These are phyloP conservation scores for Tiliacea citrago DNA, from an alignment of 2,888 invertebrate genomes.

Conservation along the genomic window DNA sequence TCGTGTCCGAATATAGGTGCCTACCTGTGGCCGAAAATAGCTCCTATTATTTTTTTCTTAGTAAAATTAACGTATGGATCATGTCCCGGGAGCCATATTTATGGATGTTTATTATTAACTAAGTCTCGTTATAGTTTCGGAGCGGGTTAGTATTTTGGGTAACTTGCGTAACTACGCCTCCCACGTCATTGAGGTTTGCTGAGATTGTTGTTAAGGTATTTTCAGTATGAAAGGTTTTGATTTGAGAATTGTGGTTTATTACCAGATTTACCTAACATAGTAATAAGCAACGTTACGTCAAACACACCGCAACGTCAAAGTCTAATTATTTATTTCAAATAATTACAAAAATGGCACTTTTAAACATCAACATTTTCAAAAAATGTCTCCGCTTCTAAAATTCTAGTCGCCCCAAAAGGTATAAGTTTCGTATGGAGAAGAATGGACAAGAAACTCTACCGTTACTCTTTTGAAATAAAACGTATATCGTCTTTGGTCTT, in stretches of 20 bases:
- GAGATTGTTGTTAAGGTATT: neutral
- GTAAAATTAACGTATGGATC: slow-evolving; percentile 46
- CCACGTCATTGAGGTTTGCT: neutral
- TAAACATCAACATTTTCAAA: no score
- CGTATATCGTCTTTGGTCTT: neutral
- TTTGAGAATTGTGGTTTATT: neutral
- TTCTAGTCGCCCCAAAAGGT: no score
- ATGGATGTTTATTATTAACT: slow-evolving; percentile 42
- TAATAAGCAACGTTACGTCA: no score
- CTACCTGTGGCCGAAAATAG: slow-evolving; percentile 37
- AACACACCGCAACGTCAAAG: no score
- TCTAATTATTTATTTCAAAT: no score
- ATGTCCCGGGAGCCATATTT: slow-evolving; percentile 48
- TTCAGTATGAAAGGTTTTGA: neutral
- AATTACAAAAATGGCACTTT: no score
- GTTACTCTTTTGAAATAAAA: no score
- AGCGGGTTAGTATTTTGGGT: slow-evolving; percentile 2
- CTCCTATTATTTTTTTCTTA: slow-evolving; percentile 47
- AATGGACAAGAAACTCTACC: no score
- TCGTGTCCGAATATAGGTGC: slow-evolving; percentile 19
- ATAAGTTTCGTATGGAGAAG: no score
- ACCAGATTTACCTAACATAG: neutral
- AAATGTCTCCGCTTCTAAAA: no score
- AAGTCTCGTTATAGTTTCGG: slow-evolving; percentile 30
- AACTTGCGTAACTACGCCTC: neutral